Base-by-base conservation (phyloP, 2,113 vertebrate species). In the Hypocryptadius cinnamomeus region DNA sequence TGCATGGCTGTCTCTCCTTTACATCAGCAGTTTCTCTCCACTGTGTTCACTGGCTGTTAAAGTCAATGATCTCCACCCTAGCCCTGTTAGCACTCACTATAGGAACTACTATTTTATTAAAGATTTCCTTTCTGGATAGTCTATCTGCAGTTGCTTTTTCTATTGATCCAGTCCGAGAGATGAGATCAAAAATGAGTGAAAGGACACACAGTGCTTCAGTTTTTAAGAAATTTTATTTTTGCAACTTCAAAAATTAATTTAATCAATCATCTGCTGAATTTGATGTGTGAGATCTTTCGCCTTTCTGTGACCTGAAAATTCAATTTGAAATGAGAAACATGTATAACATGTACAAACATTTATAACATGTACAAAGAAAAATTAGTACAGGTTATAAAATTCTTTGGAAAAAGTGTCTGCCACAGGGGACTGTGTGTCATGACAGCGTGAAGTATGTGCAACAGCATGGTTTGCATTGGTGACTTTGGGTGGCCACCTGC, bases 401-500 rank as follows among this genome's bases (percentile, higher is more conserved):
- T n/a, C 15, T 40, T 87, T 51, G 14, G 24, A 44, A 87, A 48
- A 47, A 18, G 22, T 23, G 15, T 22, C n/a, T 76, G 45, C 20
- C 54, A 22, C 18, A 53, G 53, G 24, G 33, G 5, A 33, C 7
- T 6, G 1, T 30, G 47, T 0, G 1, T 42, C 2, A 0, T 64
- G 30, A 20, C 19, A 33, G 7, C 0, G 1, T 16, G 27, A 68
- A 51, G 10, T 16, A 9, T 18, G 24, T 10, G 2, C 21, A 78
- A 56, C 69, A 78, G 23, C 21, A 12, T 13, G 35, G 12, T 31
- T 83, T 57, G 20, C 6, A 15, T 1, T 20, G 31, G 65, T 2
- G 2, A 42, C 78, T 71, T 4, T 7, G 21, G 27, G 11, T 0
- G 0, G 20, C 15, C 0, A 0, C 7, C 17, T 37, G 30, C 4